phyloP scores from a whole-genome alignment of 1,140 invertebrate species.

The Pogonognathellus flavescens region DNA sequence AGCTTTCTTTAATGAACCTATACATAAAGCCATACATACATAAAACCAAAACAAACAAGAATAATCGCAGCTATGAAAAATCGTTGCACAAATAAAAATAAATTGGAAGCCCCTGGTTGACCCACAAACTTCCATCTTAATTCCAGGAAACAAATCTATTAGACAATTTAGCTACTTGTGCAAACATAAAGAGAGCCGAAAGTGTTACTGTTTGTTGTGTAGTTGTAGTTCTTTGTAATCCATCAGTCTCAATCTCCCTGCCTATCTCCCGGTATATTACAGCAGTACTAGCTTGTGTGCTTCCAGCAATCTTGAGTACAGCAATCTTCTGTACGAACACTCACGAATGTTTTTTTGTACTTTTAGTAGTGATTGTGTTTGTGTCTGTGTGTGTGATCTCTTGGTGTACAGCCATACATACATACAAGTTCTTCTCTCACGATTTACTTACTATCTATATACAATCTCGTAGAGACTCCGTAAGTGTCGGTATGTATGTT shows the following conservation, averaged over 20 bases:
- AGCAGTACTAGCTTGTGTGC: neutral
- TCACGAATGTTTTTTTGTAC: neutral
- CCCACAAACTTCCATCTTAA: constrained; percentile 33
- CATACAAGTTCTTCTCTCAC: no score
- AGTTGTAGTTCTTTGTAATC: constrained; percentile 36
- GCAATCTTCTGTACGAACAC: neutral
- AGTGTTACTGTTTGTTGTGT: constrained; percentile 36
- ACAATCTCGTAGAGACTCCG: no score
- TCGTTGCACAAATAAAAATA: constrained; percentile 19
- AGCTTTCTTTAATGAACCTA: no score
- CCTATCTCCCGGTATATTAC: constrained; percentile 5
- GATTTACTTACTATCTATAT: no score
- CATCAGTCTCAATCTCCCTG: constrained; percentile 12
- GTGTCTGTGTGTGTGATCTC: neutral
- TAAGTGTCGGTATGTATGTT: no score
- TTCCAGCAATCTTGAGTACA: neutral
- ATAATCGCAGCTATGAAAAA: neutral
- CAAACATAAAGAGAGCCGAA: constrained; percentile 47
- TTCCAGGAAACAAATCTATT: constrained; percentile 47
- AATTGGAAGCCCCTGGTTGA: constrained; percentile 38
- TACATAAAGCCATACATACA: no score
- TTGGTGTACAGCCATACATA: no score
- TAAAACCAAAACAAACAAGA: no score
- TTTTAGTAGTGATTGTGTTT: neutral
- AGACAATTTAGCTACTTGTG: constrained; percentile 30